Conservation (phyloP, 2,888 invertebrate genomes). For the Rhopalosiphum nymphaeae region DNA sequence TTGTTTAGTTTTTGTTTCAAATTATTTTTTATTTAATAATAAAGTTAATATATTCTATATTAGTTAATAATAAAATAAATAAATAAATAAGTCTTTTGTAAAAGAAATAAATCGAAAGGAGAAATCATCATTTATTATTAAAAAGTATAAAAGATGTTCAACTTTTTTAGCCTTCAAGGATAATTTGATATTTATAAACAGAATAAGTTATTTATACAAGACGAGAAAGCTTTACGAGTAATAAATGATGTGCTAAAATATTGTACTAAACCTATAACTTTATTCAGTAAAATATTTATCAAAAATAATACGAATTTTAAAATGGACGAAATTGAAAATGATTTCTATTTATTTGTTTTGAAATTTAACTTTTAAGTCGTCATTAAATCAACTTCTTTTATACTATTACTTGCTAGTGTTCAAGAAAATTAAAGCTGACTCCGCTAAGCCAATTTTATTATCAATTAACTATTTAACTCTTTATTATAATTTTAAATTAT, state of each 20-base stretch:
- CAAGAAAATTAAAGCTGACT: background rate
- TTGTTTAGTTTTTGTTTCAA: background rate
- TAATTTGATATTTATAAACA: constrained; percentile 18
- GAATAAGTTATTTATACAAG: constrained; percentile 9
- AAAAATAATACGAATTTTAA: constrained; percentile 33
- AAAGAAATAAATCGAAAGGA: background rate
- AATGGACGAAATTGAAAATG: constrained; percentile 22
- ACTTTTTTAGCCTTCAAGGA: background rate
- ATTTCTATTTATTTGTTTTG: constrained; percentile 30
- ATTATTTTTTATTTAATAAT: background rate
- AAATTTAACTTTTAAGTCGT: constrained; percentile 12
- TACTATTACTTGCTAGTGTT: background rate
- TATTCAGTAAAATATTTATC: constrained; percentile 13
- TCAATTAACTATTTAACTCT: background rate
- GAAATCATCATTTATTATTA: background rate
- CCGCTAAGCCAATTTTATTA: background rate
- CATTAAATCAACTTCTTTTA: constrained; percentile 6
- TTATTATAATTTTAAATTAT: background rate
- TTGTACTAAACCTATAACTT: constrained; percentile 18
- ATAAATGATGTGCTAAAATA: background rate
- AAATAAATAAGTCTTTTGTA: background rate
- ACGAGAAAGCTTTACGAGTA: background rate
- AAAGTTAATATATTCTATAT: too few species aligned
- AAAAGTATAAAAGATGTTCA: background rate
- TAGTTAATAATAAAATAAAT: background rate